Evolutionary conservation across 2,113 vertebrate species (phyloP).

Genomic region (Penelope pileata): DNA sequence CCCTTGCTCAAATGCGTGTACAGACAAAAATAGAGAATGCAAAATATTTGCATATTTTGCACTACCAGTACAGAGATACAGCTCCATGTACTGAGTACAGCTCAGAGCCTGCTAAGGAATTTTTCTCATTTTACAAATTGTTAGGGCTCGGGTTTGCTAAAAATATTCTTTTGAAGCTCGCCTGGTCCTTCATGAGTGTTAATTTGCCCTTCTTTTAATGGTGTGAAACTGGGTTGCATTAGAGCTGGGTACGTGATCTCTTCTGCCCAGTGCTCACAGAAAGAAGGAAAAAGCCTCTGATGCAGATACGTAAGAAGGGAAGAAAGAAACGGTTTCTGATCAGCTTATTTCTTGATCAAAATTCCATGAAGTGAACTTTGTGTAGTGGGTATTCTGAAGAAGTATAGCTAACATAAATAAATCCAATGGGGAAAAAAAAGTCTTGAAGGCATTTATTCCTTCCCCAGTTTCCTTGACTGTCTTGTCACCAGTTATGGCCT

Average conservation of each 20-base stretch:
- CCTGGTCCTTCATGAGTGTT: constrained; percentile 4
- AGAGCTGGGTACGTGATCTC: background rate
- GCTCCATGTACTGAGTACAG: background rate
- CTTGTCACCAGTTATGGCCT: fast-evolving
- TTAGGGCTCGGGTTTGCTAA: constrained; percentile 9
- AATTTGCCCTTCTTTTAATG: constrained; percentile 21
- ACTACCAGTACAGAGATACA: background rate
- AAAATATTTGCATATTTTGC: background rate
- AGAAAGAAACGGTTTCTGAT: background rate
- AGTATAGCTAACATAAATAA: background rate
- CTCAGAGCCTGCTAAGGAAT: background rate
- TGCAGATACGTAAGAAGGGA: constrained; percentile 5
- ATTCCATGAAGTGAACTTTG: background rate
- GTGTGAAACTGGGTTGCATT: constrained; percentile 20
- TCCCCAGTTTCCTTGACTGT: fast-evolving
- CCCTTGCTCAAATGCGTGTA: background rate
- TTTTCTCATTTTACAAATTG: constrained; percentile 23
- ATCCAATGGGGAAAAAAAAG: fast-evolving
- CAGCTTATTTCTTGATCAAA: background rate
- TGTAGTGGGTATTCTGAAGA: background rate
- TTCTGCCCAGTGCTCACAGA: background rate
- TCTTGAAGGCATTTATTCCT: background rate
- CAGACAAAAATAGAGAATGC: background rate
- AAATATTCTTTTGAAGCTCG: constrained; percentile 28
- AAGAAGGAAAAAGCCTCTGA: background rate